A percentile compares a stretch with the other conserved stretches of the same genome.
Evolutionary conservation across 2,797 vertebrate species (phyloP).

Genomic region (Karalla daura): DNA sequence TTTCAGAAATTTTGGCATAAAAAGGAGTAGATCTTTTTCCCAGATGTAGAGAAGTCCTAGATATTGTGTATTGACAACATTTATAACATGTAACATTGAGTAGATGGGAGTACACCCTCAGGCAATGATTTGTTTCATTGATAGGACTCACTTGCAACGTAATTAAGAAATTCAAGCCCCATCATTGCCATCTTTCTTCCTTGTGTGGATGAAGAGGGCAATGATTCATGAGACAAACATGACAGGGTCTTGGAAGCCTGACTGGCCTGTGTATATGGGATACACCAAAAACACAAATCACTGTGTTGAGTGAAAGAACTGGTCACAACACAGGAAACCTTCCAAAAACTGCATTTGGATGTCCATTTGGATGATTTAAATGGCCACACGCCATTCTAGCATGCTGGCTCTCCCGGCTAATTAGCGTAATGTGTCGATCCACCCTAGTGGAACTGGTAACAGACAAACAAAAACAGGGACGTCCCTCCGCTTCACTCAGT

Average conservation of each 20-base stretch:
- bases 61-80: neutral
- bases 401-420: neutral
- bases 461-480: neutral
- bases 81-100: neutral
- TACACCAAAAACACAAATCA: neutral
- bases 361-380: neutral
- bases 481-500: slow-evolving; percentile 5
- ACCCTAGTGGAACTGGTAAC: neutral
- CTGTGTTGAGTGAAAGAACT: neutral
- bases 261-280: neutral
- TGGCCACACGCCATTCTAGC: neutral
- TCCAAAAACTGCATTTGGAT: slow-evolving; percentile 2
- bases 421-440: slow-evolving; percentile 6
- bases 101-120: neutral
- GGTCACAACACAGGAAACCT: neutral
- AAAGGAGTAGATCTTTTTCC: neutral
- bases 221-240: neutral
- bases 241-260: neutral
- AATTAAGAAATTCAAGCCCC: neutral
- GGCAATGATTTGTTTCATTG: neutral
- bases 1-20: too few relatives aligned
- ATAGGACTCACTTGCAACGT: neutral
- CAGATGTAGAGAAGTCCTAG: neutral
- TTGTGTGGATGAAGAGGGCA: neutral
- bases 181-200: neutral